Base-by-base conservation (phyloP, 2,113 vertebrate genomes). In the Cryptotis parvus region DNA sequence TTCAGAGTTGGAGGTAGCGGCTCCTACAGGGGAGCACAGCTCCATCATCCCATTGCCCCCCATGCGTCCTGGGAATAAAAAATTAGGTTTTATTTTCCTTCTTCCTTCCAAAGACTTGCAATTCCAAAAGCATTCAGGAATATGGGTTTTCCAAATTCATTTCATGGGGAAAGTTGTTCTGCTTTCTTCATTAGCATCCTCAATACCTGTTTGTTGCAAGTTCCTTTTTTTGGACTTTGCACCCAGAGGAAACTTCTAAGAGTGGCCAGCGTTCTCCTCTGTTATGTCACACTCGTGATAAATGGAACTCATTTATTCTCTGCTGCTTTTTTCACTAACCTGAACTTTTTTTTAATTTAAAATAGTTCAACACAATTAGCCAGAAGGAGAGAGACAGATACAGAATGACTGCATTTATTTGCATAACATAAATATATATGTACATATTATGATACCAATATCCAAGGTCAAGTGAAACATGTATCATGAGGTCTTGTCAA, bases 251-350 rank as follows among this genome's bases (percentile, higher is more conserved):
- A 81, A 9, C 5, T 66, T 91, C 58, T 74, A 88, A 66, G 83
- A 22, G 20, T 68, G 43, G 43, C 74, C 22, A 94, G 27, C 66
- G 39, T 80, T 49, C 26, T 73, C 14, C 0, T 83, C 68, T 33
- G 33, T 92, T 84, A 41, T 15, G 15, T 63, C 72, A 39, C 24
- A 22, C 75, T 66, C 27, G 8, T 84, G 91, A 90, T 91, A 69
- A 92, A 74, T 94, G 68, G 66, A 91, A 68, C 91, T 91, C 79
- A 75, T 94, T 94, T 92, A 78, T 85, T 91, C 37, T 92, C 73
- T 69, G 43, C 72, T 63, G 41, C 78, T 92, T 91, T 55, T 97
- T 95, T 90, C 91, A 95, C 94, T 95, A 94, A 91, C 68, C 39
- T 81, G 78, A 75, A 81, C 82, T 90, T 91, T 37, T 9, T 86